A percentile compares a stretch with the other conserved stretches of the same genome.
Conservation (phyloP, 92 coral and sea anemone genomes). For the Phenganax subtilis region DNA sequence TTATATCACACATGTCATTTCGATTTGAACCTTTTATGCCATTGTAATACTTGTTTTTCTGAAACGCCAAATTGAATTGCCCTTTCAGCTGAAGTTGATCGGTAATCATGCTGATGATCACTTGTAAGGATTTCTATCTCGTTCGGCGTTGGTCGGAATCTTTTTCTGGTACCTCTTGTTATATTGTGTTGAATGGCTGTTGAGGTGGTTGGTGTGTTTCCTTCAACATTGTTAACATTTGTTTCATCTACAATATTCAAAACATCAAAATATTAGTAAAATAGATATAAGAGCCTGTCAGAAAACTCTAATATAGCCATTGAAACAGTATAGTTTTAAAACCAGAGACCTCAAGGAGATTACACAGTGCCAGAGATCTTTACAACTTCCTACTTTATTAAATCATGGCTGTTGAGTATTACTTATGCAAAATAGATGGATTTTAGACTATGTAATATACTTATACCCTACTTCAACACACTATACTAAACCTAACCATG, state of each 20-base stretch:
- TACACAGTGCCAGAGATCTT: no score
- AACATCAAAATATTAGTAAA: not conserved
- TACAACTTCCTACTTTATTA: no score
- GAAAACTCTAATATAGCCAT: no score
- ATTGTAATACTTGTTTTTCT: not conserved
- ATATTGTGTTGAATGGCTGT: not conserved
- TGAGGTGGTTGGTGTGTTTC: not conserved
- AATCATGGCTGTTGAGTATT: no score
- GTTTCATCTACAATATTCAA: not conserved
- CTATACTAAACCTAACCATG: no score
- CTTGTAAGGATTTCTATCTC: conserved; percentile 18
- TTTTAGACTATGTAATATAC: no score
- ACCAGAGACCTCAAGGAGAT: no score
- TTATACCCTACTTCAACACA: no score
- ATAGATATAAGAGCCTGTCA: no score
- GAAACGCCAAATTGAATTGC: conserved; percentile 16
- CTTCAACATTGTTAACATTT: not conserved
- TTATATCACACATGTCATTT: not conserved
- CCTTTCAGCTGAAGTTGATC: conserved; percentile 15
- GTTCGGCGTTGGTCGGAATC: conserved; percentile 31
- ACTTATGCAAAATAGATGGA: no score
- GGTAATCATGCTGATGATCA: conserved; percentile 35
- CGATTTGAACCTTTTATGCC: not conserved
- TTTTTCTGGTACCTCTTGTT: conserved; percentile 18
- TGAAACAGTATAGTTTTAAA: no score